Percentiles rank a stretch among this genome's conserved stretches.
phyloP scores from a whole-genome alignment of 2,888 invertebrate species.

The Pammene fasciana region DNA sequence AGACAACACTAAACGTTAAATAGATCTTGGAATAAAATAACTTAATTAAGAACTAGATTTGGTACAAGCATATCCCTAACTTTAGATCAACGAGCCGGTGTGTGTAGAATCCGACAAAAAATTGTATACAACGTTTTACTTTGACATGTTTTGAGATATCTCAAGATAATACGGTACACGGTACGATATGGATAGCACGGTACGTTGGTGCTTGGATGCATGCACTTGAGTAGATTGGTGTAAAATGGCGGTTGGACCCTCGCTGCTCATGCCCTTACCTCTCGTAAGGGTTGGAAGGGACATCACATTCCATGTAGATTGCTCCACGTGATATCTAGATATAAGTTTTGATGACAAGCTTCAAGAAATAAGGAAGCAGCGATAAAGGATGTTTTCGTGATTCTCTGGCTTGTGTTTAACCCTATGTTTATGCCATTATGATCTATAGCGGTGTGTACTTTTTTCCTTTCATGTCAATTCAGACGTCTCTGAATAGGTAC shows the following conservation, averaged over 20 bases:
- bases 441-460: no score
- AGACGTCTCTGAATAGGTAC: no score
- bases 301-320: conserved; percentile 34
- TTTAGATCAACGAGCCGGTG: no score
- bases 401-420: no score
- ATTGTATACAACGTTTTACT: conserved; percentile 28
- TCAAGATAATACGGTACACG: conserved; percentile 22
- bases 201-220: conserved; percentile 30
- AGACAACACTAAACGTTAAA: no score
- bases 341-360: not conserved
- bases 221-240: conserved; percentile 72
- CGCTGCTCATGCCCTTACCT: conserved; percentile 17
- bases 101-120: not conserved
- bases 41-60: no score
- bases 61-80: no score
- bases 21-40: no score
- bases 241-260: conserved; percentile 44
- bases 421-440: no score
- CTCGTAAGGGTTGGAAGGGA: conserved; percentile 36
- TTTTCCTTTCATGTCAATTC: no score
- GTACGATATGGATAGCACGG: conserved; percentile 6
- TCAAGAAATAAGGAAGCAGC: not conserved
- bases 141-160: conserved; percentile 35
- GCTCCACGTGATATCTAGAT: conserved; percentile 6
- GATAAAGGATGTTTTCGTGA: not conserved